phyloP scores from a whole-genome alignment of 2,888 invertebrate genomes.

The Platycnemis pennipes region DNA sequence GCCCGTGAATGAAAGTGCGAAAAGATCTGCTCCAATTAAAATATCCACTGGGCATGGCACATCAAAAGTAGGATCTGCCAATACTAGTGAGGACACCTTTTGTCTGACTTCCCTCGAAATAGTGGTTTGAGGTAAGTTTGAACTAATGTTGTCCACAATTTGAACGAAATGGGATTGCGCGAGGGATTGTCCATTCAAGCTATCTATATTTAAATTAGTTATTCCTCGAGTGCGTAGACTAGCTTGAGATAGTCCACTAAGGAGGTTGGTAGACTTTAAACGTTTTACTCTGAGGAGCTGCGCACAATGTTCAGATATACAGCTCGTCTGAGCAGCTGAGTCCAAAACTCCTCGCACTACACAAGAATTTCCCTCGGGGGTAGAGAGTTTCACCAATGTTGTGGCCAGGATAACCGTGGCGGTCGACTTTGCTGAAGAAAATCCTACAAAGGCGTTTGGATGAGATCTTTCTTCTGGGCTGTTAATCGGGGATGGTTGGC shows the following conservation, averaged over 20 bases:
- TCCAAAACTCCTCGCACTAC: too few relatives aligned
- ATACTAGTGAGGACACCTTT: conserved; percentile 13
- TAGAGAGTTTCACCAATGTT: too few relatives aligned
- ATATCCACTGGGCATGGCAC: not conserved
- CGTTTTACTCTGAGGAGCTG: not conserved
- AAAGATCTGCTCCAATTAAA: conserved; percentile 12
- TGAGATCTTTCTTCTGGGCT: not conserved
- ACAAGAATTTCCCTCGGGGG: too few relatives aligned
- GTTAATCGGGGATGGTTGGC: too few relatives aligned
- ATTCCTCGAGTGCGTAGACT: not conserved
- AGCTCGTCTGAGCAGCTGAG: not conserved
- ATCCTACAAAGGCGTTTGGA: not conserved
- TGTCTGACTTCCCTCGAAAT: conserved; percentile 3
- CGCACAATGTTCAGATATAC: not conserved
- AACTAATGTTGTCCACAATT: not conserved
- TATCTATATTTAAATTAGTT: not conserved
- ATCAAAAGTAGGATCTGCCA: conserved; percentile 23
- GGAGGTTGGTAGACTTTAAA: not conserved
- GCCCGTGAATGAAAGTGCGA: not conserved
- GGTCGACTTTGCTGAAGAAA: too few relatives aligned
- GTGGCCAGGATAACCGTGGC: not conserved
- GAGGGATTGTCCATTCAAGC: not conserved
- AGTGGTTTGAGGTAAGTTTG: not conserved
- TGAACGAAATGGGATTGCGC: not conserved
- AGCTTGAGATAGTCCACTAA: not conserved